Base-by-base conservation (phyloP, 2,888 invertebrate species). In the Nephrocerus scutellatus region DNA sequence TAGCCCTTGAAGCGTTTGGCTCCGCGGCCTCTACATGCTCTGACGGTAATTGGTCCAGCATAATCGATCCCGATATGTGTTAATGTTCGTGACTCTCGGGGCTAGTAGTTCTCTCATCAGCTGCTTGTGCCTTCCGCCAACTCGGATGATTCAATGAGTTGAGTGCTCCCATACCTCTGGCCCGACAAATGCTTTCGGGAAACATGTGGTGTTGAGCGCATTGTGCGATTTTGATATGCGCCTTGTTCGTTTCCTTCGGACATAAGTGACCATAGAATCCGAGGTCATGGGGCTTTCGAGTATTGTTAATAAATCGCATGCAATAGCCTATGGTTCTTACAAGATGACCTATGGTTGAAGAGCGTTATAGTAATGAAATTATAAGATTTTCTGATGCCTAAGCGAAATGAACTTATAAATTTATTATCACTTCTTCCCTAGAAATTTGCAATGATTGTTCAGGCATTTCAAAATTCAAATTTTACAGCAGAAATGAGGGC, bases 51-150 rank as follows among this genome's bases (percentile, higher is more conserved):
- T 10, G 52, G 52, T 18, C 49, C 50, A 5, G 43, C 49, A 30
- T 40, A 53, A 33, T 53, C 51, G 5, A 50, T 30, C 2, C 47
- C 51, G 9, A 33, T 38, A 14, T 34, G 29, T 4, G 25, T 16
- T 24, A 52, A 51, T 26, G 49, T 47, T 39, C 7, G 8, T 21
- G 7, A 46, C 36, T 23, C 45, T 16, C 13, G 26, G 21, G 9
- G 15, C 12, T 9, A 55, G 58, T 10, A 57, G 36, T 34, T 53
- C 40, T n/a, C n/a, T 49, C 56, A 60, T 58, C 5, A 50, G 13
- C 21, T 52, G 52, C 6, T 18, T 18, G 9, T 39, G n/a, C n/a
- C 23, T 30, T 13, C 20, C 31, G 1, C 25, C 35, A 1, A 26
- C 15, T 9, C 26, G 10, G 4, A 22, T 40, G 4, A 22, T 13